phyloP scores from a whole-genome alignment of 2,797 vertebrate species.

The Echeneis naucrates region DNA sequence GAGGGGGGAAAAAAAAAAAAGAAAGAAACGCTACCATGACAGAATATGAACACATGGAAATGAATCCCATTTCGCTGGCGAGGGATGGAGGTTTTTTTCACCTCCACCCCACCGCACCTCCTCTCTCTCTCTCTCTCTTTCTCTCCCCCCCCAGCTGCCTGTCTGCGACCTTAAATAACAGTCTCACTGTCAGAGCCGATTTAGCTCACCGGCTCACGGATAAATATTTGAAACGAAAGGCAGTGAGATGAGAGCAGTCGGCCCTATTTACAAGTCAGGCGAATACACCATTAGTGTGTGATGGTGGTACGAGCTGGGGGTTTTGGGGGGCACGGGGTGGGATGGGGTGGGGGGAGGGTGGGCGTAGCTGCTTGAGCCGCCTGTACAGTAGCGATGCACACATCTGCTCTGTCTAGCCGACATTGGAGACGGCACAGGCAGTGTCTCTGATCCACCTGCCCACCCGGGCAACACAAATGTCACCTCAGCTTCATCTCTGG shows the following conservation, averaged over 20 bases:
- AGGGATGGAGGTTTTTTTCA: constrained; percentile 58
- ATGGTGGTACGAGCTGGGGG: constrained; percentile 41
- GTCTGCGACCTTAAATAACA: constrained; percentile 88
- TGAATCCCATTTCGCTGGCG: constrained; percentile 83
- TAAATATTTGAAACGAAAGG: constrained; percentile 87
- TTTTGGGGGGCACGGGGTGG: neutral
- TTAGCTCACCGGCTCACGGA: constrained; percentile 80
- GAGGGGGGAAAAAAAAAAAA: too few species aligned
- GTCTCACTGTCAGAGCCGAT: constrained; percentile 85
- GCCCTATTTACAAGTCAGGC: constrained; percentile 82
- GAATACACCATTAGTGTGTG: constrained; percentile 75
- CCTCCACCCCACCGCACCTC: neutral
- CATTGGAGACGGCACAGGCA: constrained; percentile 67
- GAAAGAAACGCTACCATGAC: constrained; percentile 62
- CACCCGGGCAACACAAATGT: constrained; percentile 73
- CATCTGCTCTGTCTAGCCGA: constrained; percentile 63
- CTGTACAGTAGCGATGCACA: constrained; percentile 74
- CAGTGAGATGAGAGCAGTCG: constrained; percentile 82
- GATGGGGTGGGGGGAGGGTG: too few species aligned
- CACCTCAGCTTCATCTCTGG: constrained; percentile 63
- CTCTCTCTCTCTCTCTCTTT: constrained; percentile 25
- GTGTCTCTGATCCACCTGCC: constrained; percentile 74
- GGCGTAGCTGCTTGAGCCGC: constrained; percentile 37
- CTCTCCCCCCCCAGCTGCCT: constrained; percentile 65
- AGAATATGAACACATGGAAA: constrained; percentile 85